These are phyloP conservation scores for Dicerorhinus sumatrensis DNA, from an alignment of 2,113 vertebrate genomes.

Conservation along the genomic window DNA sequence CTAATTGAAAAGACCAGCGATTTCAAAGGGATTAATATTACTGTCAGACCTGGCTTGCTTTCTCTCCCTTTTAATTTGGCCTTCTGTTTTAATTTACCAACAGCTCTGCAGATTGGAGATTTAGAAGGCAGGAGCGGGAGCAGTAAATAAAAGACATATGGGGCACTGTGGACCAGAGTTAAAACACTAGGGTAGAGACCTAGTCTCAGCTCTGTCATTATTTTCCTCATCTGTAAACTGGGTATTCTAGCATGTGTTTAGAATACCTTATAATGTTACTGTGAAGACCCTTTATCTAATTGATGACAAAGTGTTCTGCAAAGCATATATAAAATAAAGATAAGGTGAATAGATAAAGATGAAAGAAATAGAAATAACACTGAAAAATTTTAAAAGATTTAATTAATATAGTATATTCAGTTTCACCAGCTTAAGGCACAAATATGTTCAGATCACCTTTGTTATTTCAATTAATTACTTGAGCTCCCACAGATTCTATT, in stretches of 20 bases:
- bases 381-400: not conserved
- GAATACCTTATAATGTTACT: not conserved
- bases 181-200: not conserved
- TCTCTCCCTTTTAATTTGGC: constrained; percentile 70
- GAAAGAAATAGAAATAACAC: not conserved
- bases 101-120: constrained; percentile 15
- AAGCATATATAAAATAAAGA: not conserved
- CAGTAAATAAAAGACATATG: not conserved
- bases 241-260: not conserved
- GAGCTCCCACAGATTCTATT: not conserved
- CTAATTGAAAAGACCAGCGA: constrained; percentile 74
- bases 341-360: not conserved
- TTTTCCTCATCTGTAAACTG: not conserved
- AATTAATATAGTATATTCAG: not conserved
- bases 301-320: not conserved
- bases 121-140: not conserved
- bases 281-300: not conserved
- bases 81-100: constrained; percentile 78
- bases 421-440: not conserved
- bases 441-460: not conserved
- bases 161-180: not conserved
- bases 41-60: constrained; percentile 56
- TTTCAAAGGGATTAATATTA: constrained; percentile 74
- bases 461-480: not conserved
- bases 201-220: not conserved